Evolutionary conservation across 2,113 vertebrate species (phyloP).

Genomic region (Ictalurus furcatus): DNA sequence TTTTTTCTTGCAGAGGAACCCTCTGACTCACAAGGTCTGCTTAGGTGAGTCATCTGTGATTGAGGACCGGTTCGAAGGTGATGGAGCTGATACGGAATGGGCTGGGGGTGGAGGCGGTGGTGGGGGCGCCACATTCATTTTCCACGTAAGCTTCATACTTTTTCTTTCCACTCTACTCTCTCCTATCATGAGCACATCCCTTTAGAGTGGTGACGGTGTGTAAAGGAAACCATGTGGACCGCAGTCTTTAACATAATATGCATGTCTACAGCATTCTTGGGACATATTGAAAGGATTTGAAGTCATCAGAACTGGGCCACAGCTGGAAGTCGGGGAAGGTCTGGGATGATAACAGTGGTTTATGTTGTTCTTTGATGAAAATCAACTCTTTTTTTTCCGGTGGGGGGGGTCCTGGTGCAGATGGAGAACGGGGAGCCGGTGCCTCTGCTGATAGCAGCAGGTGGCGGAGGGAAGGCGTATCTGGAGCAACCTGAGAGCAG

Average conservation of each 20-base stretch:
- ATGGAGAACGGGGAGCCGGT: slow-evolving; percentile 76
- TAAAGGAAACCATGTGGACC: slow-evolving; percentile 40
- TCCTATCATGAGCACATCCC: background rate
- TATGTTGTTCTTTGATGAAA: slow-evolving; percentile 4
- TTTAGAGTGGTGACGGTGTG: background rate
- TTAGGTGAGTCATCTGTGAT: slow-evolving; percentile 83
- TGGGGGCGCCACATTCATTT: slow-evolving; percentile 85
- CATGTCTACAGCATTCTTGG: slow-evolving; percentile 39
- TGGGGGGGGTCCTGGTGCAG: slow-evolving; percentile 58
- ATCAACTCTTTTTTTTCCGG: background rate
- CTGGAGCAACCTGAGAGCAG: slow-evolving; percentile 75
- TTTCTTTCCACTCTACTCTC: background rate
- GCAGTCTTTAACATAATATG: slow-evolving; percentile 5
- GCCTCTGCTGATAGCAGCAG: slow-evolving; percentile 85
- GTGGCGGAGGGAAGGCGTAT: slow-evolving; percentile 89
- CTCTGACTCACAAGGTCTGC: slow-evolving; percentile 80
- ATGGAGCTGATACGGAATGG: slow-evolving; percentile 69
- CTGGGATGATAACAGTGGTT: slow-evolving; percentile 3
- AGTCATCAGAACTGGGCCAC: slow-evolving; percentile 17
- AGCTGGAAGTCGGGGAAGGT: slow-evolving; percentile 4
- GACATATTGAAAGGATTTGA: slow-evolving; percentile 46
- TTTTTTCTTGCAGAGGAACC: slow-evolving; percentile 70
- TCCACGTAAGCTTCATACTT: slow-evolving; percentile 70
- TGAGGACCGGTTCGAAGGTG: slow-evolving; percentile 74
- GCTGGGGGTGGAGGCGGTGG: slow-evolving; percentile 88